Conservation (phyloP, 2,797 vertebrate genomes). For the Poeciliopsis infans region DNA sequence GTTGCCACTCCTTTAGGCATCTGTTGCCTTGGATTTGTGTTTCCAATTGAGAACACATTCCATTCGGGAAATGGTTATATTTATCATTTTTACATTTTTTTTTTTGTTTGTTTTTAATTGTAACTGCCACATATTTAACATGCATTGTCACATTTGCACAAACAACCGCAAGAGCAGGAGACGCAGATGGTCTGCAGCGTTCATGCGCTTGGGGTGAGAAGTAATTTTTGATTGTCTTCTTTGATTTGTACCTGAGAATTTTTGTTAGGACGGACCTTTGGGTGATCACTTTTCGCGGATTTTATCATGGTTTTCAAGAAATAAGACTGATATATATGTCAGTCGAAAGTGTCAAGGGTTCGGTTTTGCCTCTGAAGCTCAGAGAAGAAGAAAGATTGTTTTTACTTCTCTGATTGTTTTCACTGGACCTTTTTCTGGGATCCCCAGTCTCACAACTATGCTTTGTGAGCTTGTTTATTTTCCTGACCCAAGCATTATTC, state of each 20-base stretch:
- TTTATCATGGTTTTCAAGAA: not conserved
- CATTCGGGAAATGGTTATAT: conserved; percentile 12
- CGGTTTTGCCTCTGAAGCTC: conserved; percentile 15
- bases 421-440: conserved; percentile 43
- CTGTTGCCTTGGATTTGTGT: conserved; percentile 55
- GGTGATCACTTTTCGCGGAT: not conserved
- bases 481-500: conserved; percentile 41
- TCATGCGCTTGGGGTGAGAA: not conserved
- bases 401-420: conserved; percentile 62
- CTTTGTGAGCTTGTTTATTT: conserved; percentile 60
- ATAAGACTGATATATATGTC: not conserved
- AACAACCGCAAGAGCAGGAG: not conserved
- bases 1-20: conserved; percentile 47
- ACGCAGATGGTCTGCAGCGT: not conserved
- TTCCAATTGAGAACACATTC: conserved; percentile 31
- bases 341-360: conserved; percentile 26
- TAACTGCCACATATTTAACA: not conserved
- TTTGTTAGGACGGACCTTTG: not conserved
- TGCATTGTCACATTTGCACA: not conserved
- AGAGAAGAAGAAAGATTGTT: conserved; percentile 51
- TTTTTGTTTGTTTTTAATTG: conserved; percentile 14
- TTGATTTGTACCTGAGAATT: not conserved
- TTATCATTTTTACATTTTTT: conserved; percentile 1
- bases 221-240: not conserved
- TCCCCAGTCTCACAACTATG: conserved; percentile 20